Evolutionary conservation across 2,797 vertebrate genomes (phyloP), one percentile per base, ranked within the genome.

Genomic region (Manis javanica): DNA sequence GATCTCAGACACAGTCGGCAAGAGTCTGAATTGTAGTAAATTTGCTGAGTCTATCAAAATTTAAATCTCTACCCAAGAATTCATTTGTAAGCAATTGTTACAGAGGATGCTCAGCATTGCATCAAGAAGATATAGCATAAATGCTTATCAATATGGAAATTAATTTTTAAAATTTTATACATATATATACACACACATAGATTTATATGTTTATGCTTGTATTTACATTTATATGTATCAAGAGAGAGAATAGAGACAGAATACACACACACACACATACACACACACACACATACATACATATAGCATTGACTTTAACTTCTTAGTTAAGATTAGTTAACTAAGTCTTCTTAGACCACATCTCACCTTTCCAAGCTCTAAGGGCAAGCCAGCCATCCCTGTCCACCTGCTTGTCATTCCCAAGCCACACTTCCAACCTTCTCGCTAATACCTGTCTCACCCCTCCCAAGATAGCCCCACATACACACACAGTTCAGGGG

Each of bases 371-470:
- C 14, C 64, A 39, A 39, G 10, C 3, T 1, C 3, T 14, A 37
- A 68, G 31, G 23, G 2, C 23, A 61, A 84, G n/a, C 5, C 49
- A 15, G 1, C 5, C 12, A 12, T 16, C 37, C 23, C 6, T 5
- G 53, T 2, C 18, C 4, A 4, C 11, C 10, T 39, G 8, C 6
- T 4, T 0, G 0, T 59, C 46, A 19, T 77, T 74, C 21, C 24
- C 46, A 39, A 9, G 14, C 12, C 53, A 77, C 26, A 9, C n/a
- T 26, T 16, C 46, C 42, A 21, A 21, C 24, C 51, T 51, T 15
- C 46, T 42, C n/a, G 21, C 8, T 8, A 23, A 29, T 11, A 10
- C 15, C 21, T 3, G 5, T 31, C 31, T n/a, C 4, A 53, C 6
- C 23, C 23, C 21, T 53, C 77, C 39, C 31, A 7, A 53, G 29